Percentiles rank a stretch among this genome's conserved stretches.
phyloP scores from a whole-genome alignment of 2,888 invertebrate genomes.

The Himalopsyche japonica region DNA sequence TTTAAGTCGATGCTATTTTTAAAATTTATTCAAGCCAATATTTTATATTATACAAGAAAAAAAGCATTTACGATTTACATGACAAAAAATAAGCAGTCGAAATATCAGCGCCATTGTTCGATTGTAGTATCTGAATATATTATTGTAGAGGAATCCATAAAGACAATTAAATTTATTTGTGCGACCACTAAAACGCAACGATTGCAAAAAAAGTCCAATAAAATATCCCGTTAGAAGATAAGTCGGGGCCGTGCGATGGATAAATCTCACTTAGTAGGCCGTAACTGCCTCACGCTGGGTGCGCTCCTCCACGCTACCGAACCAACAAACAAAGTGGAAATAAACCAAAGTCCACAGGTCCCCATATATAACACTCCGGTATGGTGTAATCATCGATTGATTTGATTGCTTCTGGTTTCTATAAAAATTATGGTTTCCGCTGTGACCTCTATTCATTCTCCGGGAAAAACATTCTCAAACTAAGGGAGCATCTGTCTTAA shows the following conservation, averaged over 20 bases:
- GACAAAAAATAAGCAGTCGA: too few species aligned
- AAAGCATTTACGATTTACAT: too few species aligned
- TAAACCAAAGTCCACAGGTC: background rate
- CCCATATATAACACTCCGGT: background rate
- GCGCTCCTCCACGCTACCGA: background rate
- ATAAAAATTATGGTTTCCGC: conserved; percentile 26
- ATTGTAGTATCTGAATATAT: background rate
- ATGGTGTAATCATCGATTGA: conserved; percentile 24
- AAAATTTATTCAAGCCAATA: too few species aligned
- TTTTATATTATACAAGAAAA: too few species aligned
- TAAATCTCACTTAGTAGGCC: background rate
- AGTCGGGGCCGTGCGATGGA: background rate
- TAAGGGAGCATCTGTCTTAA: background rate
- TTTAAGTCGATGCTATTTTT: too few species aligned
- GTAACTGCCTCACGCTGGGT: background rate
- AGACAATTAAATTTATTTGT: background rate
- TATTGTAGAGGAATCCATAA: background rate
- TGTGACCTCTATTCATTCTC: background rate
- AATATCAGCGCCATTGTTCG: too few species aligned
- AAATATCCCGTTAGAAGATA: background rate
- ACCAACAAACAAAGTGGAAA: background rate
- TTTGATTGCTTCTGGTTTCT: conserved; percentile 30
- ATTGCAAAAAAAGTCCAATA: background rate
- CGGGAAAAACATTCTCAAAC: background rate
- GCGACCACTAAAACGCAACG: background rate